These are phyloP conservation scores for Gambusia affinis DNA, from an alignment of 2,113 vertebrate species.

Conservation along the genomic window DNA sequence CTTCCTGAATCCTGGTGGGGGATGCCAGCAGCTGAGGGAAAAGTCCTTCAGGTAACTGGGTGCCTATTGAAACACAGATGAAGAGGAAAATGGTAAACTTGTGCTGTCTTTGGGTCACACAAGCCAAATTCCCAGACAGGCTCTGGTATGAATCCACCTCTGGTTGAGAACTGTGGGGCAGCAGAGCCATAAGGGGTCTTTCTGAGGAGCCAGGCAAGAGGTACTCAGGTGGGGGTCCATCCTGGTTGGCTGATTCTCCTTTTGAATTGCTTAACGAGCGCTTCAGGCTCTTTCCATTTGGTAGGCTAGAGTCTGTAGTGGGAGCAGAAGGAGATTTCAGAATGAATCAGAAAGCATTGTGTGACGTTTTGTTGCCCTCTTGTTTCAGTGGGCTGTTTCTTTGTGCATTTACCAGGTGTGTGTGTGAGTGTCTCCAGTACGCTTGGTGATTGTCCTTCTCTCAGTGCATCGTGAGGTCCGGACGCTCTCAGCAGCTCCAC, in stretches of 20 bases:
- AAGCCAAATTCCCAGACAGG: background rate
- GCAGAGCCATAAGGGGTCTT: constrained; percentile 76
- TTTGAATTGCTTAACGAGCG: constrained; percentile 76
- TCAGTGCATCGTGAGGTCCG: constrained; percentile 78
- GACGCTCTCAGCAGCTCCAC: constrained; percentile 78
- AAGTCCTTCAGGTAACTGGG: constrained; percentile 77
- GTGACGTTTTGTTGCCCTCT: background rate
- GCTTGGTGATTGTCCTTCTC: constrained; percentile 80
- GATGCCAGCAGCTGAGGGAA: constrained; percentile 85
- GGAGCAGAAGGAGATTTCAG: background rate
- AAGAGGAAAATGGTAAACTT: constrained; percentile 1
- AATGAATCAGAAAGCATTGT: background rate
- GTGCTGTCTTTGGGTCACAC: background rate
- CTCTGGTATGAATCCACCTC: constrained; percentile 33
- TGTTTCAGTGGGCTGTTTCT: background rate
- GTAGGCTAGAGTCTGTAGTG: constrained; percentile 49
- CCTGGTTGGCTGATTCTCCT: constrained; percentile 69
- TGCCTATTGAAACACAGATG: constrained; percentile 54
- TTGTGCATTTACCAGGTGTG: constrained; percentile 57
- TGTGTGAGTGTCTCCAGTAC: constrained; percentile 78
- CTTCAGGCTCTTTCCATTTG: constrained; percentile 74
- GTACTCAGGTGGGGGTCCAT: constrained; percentile 78
- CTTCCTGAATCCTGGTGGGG: constrained; percentile 84
- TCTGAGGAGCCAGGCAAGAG: constrained; percentile 82
- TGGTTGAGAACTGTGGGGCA: constrained; percentile 74